phyloP scores from a whole-genome alignment of 64 coral and sea anemone species.

The Dendrophyllia cribrosa region DNA sequence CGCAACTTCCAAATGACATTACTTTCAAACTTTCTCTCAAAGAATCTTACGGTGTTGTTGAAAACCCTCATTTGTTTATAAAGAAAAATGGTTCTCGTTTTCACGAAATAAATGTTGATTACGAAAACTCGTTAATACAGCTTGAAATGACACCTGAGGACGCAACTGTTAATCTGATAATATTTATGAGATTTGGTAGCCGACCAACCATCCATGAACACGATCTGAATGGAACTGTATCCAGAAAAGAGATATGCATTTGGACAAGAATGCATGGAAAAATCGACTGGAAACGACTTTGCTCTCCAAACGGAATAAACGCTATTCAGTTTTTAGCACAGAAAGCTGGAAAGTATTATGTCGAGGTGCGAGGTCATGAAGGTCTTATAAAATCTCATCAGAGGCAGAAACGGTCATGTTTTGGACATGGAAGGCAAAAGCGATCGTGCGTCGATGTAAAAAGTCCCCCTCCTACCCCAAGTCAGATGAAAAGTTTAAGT shows the following conservation, averaged over 20 bases:
- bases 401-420: conserved; percentile 10
- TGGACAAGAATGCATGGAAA: background rate
- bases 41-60: no score
- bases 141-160: background rate
- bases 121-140: background rate
- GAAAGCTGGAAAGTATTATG: background rate
- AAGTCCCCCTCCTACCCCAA: background rate
- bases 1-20: conserved; percentile 19
- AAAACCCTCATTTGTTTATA: background rate
- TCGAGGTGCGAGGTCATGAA: background rate
- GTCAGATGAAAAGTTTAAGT: background rate
- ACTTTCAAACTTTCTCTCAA: conserved; percentile 10
- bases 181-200: background rate
- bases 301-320: background rate
- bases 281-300: background rate
- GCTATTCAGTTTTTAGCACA: background rate
- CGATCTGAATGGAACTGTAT: background rate
- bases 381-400: background rate
- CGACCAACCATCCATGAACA: background rate
- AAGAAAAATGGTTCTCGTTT: background rate
- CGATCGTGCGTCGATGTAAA: conserved; percentile 45
- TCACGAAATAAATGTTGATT: background rate
- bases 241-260: background rate
- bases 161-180: background rate
- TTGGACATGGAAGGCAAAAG: conserved; percentile 7